Percentiles rank a stretch among this genome's conserved stretches.
phyloP scores from a whole-genome alignment of 2,113 vertebrate genomes.

The Opisthocomus hoazin region DNA sequence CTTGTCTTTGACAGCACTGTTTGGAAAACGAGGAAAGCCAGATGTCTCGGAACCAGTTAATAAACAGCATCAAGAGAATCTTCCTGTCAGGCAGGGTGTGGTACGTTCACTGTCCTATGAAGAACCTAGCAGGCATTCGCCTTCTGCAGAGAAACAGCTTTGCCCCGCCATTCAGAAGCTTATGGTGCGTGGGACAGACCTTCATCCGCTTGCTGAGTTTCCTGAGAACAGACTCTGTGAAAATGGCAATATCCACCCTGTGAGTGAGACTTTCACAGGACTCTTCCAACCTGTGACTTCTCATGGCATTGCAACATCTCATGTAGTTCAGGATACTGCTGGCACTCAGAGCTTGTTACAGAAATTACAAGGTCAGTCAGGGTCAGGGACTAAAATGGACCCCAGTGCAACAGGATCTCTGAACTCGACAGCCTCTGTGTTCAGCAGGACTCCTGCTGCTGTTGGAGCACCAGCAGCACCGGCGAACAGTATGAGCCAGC shows the following conservation, averaged over 20 bases:
- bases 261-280: conserved; percentile 65
- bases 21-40: conserved; percentile 76
- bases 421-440: background rate
- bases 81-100: conserved; percentile 58
- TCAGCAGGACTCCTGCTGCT: conserved; percentile 20
- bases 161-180: conserved; percentile 93
- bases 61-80: conserved; percentile 31
- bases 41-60: background rate
- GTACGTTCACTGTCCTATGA: conserved; percentile 85
- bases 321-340: background rate
- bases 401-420: background rate
- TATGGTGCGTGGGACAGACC: conserved; percentile 76
- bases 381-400: background rate
- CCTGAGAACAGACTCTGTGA: conserved; percentile 78
- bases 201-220: conserved; percentile 79
- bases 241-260: conserved; percentile 52
- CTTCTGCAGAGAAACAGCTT: conserved; percentile 59
- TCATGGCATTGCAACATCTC: background rate
- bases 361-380: conserved; percentile 36
- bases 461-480: background rate
- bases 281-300: conserved; percentile 71
- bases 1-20: conserved; percentile 82
- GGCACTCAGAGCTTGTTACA: conserved; percentile 55
- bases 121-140: conserved; percentile 55
- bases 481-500: background rate